These are phyloP conservation scores for Helicoverpa assulta DNA, from an alignment of 2,888 invertebrate genomes.

Conservation along the genomic window DNA sequence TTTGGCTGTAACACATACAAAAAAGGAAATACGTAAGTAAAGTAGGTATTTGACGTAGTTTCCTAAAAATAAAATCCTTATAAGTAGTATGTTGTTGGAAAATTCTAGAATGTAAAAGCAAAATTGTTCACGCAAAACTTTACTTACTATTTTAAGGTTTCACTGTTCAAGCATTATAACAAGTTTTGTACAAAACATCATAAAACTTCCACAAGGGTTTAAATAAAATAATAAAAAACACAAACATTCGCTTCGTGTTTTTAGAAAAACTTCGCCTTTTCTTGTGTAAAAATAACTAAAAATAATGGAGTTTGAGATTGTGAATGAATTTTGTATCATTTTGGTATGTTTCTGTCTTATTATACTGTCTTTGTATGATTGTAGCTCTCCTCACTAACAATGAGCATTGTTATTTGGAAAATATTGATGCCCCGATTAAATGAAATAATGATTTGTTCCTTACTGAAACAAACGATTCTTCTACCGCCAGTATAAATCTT, in stretches of 20 bases:
- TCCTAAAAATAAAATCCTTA: too few species aligned
- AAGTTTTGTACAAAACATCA: constrained; percentile 33
- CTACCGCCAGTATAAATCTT: too few species aligned
- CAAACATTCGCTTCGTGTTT: neutral
- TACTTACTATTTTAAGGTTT: constrained; percentile 23
- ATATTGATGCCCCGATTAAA: neutral
- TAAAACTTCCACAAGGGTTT: constrained; percentile 20
- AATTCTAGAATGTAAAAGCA: constrained; percentile 10
- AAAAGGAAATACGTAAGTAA: too few species aligned
- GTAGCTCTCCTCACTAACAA: neutral
- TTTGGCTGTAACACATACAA: too few species aligned
- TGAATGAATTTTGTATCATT: neutral
- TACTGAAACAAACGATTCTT: neutral
- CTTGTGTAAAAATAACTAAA: neutral
- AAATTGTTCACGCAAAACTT: constrained; percentile 32
- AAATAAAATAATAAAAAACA: constrained; percentile 13
- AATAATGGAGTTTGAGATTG: neutral
- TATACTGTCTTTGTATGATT: neutral
- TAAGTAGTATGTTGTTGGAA: neutral
- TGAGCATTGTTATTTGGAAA: neutral
- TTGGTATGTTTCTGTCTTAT: neutral
- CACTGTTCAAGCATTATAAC: constrained; percentile 22
- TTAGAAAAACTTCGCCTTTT: constrained; percentile 1
- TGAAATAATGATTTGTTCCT: neutral
- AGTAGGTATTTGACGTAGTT: too few species aligned